These are phyloP conservation scores for Stramonita haemastoma DNA, from an alignment of 2,888 invertebrate genomes.

Conservation along the genomic window DNA sequence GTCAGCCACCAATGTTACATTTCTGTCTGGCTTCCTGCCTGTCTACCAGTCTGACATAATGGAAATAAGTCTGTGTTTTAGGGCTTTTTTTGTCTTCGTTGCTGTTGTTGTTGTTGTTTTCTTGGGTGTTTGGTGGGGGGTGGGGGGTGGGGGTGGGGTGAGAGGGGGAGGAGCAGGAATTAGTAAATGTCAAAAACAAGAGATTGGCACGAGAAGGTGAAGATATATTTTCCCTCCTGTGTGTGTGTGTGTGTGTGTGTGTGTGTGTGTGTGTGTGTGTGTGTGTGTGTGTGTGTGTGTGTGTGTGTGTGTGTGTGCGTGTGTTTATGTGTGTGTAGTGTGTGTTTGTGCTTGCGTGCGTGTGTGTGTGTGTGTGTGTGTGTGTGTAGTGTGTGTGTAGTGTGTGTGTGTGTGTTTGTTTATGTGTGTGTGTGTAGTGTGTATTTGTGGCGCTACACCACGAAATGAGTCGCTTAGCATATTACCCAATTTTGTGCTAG, in stretches of 20 bases:
- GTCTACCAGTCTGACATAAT: no score
- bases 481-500: no score
- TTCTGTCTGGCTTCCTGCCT: no score
- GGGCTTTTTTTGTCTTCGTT: background rate
- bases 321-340: background rate
- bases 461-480: no score
- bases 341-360: no score
- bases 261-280: background rate
- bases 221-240: background rate
- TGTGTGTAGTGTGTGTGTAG: no score
- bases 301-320: conserved; percentile 3
- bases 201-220: background rate
- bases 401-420: no score
- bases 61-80: background rate
- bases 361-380: no score
- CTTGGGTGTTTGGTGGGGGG: background rate
- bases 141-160: background rate
- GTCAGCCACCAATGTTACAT: no score
- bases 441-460: no score
- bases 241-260: background rate
- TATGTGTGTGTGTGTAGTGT: no score
- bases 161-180: background rate
- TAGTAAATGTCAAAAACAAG: no score
- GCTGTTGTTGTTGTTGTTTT: background rate
- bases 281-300: background rate